A percentile compares a stretch with the other conserved stretches of the same genome.
These are phyloP conservation scores for Prochilodus magdalenae DNA, from an alignment of 2,113 vertebrate genomes.

Conservation along the genomic window DNA sequence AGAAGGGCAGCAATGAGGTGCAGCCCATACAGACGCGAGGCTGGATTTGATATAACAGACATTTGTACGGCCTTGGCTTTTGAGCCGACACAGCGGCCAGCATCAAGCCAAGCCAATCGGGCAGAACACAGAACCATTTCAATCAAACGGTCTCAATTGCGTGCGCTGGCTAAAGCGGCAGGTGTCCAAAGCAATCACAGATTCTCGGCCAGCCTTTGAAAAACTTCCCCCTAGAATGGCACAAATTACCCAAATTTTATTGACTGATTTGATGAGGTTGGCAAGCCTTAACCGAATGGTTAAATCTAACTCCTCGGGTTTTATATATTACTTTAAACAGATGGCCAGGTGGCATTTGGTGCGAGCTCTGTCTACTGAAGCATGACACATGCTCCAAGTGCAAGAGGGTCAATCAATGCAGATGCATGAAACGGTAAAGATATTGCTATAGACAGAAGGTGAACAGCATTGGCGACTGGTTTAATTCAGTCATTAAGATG, in stretches of 20 bases:
- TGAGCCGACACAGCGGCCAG: not conserved
- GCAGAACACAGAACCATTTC: constrained; percentile 5
- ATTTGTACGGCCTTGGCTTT: not conserved
- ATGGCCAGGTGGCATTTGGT: not conserved
- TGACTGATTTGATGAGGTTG: constrained; percentile 25
- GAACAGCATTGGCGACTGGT: not conserved
- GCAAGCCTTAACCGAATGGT: constrained; percentile 10
- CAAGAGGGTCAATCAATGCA: not conserved
- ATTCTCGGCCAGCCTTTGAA: constrained; percentile 14
- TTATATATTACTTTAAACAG: not conserved
- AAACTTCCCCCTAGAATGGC: constrained; percentile 13
- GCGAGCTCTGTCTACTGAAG: not conserved
- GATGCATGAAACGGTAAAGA: not conserved
- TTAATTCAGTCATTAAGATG: not conserved
- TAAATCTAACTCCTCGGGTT: not conserved
- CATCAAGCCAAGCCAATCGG: not conserved
- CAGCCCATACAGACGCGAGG: not conserved
- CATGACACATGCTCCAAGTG: not conserved
- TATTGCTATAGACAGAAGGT: not conserved
- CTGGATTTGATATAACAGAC: not conserved
- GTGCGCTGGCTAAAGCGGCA: not conserved
- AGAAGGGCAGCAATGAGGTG: too few species aligned
- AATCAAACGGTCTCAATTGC: constrained; percentile 8
- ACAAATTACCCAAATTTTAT: constrained; percentile 18
- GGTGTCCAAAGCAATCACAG: constrained; percentile 21